Conservation (phyloP, 2,888 invertebrate species). For the Parnassius glacialis region DNA sequence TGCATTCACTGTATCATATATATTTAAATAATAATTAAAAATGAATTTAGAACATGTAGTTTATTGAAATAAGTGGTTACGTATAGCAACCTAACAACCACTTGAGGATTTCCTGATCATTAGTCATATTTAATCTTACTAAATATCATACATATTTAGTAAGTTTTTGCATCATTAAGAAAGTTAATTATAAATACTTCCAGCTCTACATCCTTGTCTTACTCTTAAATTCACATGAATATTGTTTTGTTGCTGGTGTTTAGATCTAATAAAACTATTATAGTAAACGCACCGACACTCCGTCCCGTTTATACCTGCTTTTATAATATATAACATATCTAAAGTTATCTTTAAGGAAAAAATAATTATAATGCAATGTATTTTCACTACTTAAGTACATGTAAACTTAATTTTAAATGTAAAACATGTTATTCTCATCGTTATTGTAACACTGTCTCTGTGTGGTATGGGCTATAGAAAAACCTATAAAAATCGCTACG, state of each 20-base stretch:
- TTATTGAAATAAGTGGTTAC: too few relatives aligned
- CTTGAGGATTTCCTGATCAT: too few relatives aligned
- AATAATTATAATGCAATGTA: constrained; percentile 34
- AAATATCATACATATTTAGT: too few relatives aligned
- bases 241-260: constrained; percentile 41
- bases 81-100: too few relatives aligned
- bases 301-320: constrained; percentile 38
- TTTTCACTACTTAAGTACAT: constrained; percentile 40
- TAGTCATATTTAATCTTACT: too few relatives aligned
- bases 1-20: constrained; percentile 5
- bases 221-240: background rate
- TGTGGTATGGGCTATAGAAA: background rate
- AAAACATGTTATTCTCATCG: background rate
- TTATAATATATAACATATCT: constrained; percentile 26
- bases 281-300: constrained; percentile 33
- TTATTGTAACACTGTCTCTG: background rate
- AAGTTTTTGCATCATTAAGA: background rate
- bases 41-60: too few relatives aligned
- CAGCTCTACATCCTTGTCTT: background rate
- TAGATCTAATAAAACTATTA: constrained; percentile 44
- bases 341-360: constrained; percentile 33
- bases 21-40: too few relatives aligned
- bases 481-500: constrained; percentile 7
- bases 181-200: background rate
- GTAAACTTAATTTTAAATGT: constrained; percentile 28